Base-by-base conservation (phyloP, 1,140 invertebrate genomes). In the Brachionus rotundiformis region DNA sequence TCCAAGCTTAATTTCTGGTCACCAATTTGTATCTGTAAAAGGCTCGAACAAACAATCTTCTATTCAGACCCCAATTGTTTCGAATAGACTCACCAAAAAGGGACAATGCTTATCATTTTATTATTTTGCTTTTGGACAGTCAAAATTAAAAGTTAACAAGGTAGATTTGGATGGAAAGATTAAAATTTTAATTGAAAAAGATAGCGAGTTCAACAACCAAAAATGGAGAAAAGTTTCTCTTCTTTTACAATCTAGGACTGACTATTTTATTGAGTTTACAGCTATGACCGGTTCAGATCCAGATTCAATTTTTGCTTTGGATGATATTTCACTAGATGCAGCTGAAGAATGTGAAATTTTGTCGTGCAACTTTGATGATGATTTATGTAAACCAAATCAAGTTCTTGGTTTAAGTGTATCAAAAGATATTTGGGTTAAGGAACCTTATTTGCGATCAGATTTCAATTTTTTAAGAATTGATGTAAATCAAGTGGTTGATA, bases 381-480 rank as follows among this genome's bases (percentile, higher is more conserved):
- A 29, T 27, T 10, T 10, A 47, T 73, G 68, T n/a, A 44, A 73
- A 44, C 36, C 68, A 73, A 73, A 73, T 29, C 39, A 44, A 29
- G 68, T 73, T 11, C 39, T 73, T 23, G 39, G 39, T 29, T n/a
- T 44, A 3, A 44, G 8, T 27, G 68, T 73, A 25, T 73, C 36
- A 4, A 19, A 16, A 23, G 44, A 25, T 4, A 47, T 44, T 39
- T 73, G 68, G 68, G 6, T 73, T 5, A 23, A 19, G 10, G 68
- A 73, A 44, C 13, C 36, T 11, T 73, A 25, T 73, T 13, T 73
- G 19, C 36, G 36, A 39, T 68, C 63, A 10, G 44, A 47, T 44
- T 73, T 44, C 13, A 73, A 41, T 44, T 73, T 44, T 44, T 44
- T 73, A 73, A 73, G 68, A 44, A 33, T 44, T 23, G 68, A 73